Evolutionary conservation across 1,140 invertebrate species (phyloP).

Genomic region (Hirudo medicinalis): DNA sequence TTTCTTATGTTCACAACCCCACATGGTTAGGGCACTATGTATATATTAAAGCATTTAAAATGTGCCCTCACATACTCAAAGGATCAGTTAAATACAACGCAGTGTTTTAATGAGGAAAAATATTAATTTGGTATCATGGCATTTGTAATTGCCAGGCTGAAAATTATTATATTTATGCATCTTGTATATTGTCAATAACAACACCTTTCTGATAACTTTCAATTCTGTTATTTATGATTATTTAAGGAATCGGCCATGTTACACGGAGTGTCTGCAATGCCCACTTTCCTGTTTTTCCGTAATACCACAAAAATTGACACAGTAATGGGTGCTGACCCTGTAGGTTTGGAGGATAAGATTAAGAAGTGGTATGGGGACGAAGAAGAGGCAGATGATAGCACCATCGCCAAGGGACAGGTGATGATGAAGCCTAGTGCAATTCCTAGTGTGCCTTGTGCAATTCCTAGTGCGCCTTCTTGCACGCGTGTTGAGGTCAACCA

Average conservation of each 20-base stretch:
- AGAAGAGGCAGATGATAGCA: constrained; percentile 38
- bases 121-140: not conserved
- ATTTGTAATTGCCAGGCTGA: not conserved
- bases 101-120: not conserved
- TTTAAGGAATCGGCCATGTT: constrained; percentile 58
- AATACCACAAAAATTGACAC: constrained; percentile 49
- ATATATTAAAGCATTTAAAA: not conserved
- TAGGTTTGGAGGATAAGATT: constrained; percentile 70
- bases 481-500: too few relatives aligned
- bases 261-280: constrained; percentile 85
- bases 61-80: not conserved
- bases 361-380: constrained; percentile 65
- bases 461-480: too few relatives aligned
- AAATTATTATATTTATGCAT: not conserved
- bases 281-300: constrained; percentile 89
- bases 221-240: constrained; percentile 5
- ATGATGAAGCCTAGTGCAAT: not conserved
- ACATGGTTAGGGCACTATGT: not conserved
- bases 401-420: constrained; percentile 25
- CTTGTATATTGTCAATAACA: not conserved
- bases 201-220: constrained; percentile 4
- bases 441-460: too few relatives aligned
- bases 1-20: not conserved
- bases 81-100: not conserved
- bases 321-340: constrained; percentile 54